These are phyloP conservation scores for Leucophenga maculata DNA, from an alignment of 2,888 invertebrate species.

Conservation along the genomic window DNA sequence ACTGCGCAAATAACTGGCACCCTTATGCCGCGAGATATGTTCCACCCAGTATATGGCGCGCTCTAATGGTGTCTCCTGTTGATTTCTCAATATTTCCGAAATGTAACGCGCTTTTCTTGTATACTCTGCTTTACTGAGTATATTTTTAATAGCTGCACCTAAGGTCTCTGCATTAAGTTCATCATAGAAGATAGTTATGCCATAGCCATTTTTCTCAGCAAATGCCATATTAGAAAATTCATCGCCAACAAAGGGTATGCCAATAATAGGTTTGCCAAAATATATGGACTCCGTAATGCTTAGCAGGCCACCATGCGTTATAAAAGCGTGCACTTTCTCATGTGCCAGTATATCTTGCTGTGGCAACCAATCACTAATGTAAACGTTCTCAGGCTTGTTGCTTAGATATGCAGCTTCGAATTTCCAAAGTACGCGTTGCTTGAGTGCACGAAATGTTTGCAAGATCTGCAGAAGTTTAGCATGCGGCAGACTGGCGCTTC, in stretches of 20 bases:
- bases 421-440: constrained; percentile 65
- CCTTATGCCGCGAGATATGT: constrained; percentile 58
- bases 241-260: constrained; percentile 73
- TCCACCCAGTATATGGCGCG: constrained; percentile 61
- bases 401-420: constrained; percentile 59
- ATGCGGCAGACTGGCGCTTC: constrained; percentile 44
- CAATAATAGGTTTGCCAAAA: constrained; percentile 71
- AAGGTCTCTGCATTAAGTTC: constrained; percentile 60
- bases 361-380: constrained; percentile 69
- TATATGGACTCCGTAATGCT: constrained; percentile 72
- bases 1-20: constrained; percentile 60
- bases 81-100: constrained; percentile 55
- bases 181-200: constrained; percentile 60
- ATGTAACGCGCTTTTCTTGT: constrained; percentile 38
- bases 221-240: constrained; percentile 72
- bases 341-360: constrained; percentile 71
- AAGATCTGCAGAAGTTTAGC: constrained; percentile 41
- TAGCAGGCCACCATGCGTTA: constrained; percentile 72
- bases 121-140: constrained; percentile 47
- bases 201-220: constrained; percentile 69
- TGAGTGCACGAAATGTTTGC: constrained; percentile 31
- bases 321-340: constrained; percentile 70
- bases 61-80: constrained; percentile 53
- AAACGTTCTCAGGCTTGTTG: constrained; percentile 53
- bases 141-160: constrained; percentile 42